A percentile compares a stretch with the other conserved stretches of the same genome.
These are phyloP conservation scores for Zalophus californianus DNA, from an alignment of 2,797 vertebrate genomes.

Conservation along the genomic window DNA sequence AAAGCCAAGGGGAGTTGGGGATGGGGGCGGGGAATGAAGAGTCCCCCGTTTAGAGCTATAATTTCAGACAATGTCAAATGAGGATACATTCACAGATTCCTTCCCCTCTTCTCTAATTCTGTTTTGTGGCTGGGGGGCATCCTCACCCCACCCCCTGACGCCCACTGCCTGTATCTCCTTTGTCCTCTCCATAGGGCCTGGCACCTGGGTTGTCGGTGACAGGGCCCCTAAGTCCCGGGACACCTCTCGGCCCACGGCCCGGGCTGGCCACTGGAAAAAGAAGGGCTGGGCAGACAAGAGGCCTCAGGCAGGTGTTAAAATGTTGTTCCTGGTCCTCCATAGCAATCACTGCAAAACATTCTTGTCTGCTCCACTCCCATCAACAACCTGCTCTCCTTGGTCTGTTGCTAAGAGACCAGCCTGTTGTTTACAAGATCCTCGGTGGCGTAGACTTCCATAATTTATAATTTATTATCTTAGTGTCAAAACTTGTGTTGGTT, in stretches of 20 bases:
- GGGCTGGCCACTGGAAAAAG: slow-evolving; percentile 89
- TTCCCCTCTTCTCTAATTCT: background rate
- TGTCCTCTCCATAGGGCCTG: slow-evolving; percentile 79
- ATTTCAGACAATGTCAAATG: background rate
- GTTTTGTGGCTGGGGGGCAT: slow-evolving; percentile 39
- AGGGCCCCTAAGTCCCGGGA: slow-evolving; percentile 84
- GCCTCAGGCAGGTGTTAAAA: slow-evolving; percentile 92
- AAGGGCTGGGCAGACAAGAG: slow-evolving; percentile 88
- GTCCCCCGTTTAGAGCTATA: slow-evolving; percentile 52
- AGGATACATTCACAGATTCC: slow-evolving; percentile 38
- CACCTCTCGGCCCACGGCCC: slow-evolving; percentile 89
- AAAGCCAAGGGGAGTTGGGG: slow-evolving; percentile 71
- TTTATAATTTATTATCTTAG: slow-evolving; percentile 91
- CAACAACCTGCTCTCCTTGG: slow-evolving; percentile 89
- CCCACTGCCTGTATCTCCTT: slow-evolving; percentile 80
- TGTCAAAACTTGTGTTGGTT: slow-evolving; percentile 86
- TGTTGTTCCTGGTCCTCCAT: slow-evolving; percentile 89
- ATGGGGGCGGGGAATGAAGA: background rate
- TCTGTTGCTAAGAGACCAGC: slow-evolving; percentile 92
- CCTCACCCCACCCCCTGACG: slow-evolving; percentile 72
- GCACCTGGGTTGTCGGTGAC: slow-evolving; percentile 81
- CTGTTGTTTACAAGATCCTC: slow-evolving; percentile 91
- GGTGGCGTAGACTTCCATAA: slow-evolving; percentile 90
- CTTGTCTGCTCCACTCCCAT: slow-evolving; percentile 89
- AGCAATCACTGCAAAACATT: slow-evolving; percentile 90